Evolutionary conservation across 2,888 invertebrate species (phyloP).

Genomic region (Sphaerophoria rueppellii): DNA sequence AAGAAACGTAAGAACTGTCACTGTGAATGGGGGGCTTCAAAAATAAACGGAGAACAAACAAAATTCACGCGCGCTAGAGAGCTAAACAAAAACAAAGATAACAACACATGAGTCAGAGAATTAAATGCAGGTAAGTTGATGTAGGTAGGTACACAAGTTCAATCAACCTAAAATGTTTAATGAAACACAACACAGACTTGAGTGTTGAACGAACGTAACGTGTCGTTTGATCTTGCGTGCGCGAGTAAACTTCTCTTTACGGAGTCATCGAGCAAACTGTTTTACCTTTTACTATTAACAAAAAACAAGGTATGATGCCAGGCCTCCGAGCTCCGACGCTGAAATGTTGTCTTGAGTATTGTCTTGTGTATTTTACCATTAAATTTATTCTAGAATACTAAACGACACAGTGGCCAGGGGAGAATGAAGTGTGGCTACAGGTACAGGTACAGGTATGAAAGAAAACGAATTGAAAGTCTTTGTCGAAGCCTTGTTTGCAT

Average conservation of each 20-base stretch:
- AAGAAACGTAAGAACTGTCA: constrained; percentile 4
- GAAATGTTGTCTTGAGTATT: background rate
- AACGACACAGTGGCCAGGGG: background rate
- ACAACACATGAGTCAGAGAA: background rate
- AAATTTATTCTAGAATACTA: background rate
- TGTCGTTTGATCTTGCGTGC: background rate
- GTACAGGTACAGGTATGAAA: background rate
- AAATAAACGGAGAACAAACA: constrained; percentile 2
- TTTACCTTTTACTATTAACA: constrained; percentile 7
- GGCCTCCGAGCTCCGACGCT: constrained; percentile 18
- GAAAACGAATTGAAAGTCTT: background rate
- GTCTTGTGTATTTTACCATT: background rate
- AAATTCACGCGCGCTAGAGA: constrained; percentile 29
- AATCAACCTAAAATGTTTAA: constrained; percentile 53
- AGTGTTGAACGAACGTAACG: background rate
- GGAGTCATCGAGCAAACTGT: constrained; percentile 58
- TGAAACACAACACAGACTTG: constrained; percentile 12
- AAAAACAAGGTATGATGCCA: constrained; percentile 18
- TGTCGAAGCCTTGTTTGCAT: background rate
- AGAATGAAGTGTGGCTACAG: background rate
- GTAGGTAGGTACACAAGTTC: constrained; percentile 53
- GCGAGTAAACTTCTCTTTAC: constrained; percentile 32
- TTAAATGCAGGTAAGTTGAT: constrained; percentile 19
- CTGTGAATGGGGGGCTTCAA: background rate
- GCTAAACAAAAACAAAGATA: constrained; percentile 50